Evolutionary conservation across 2,797 vertebrate genomes (phyloP).

Genomic region (Xenopus petersii): DNA sequence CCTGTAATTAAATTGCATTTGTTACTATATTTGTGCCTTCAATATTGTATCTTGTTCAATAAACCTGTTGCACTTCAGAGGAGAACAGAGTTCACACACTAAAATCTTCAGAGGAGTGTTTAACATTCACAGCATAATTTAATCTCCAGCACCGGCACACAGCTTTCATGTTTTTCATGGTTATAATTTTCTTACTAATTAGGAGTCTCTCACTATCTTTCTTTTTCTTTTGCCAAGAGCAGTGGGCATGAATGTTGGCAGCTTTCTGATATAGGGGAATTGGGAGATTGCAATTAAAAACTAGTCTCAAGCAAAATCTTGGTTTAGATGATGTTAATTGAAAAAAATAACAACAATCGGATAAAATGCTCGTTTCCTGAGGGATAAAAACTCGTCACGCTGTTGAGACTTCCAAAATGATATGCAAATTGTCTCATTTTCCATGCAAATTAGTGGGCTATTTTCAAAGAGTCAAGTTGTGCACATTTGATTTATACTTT

Average conservation of each 20-base stretch:
- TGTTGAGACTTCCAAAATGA: neutral
- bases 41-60: too few species aligned
- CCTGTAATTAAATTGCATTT: too few species aligned
- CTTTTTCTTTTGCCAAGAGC: slow-evolving; percentile 14
- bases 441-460: slow-evolving; percentile 22
- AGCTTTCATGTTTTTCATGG: slow-evolving; percentile 12
- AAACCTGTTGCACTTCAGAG: too few species aligned
- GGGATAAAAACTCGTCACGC: slow-evolving; percentile 10
- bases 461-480: slow-evolving; percentile 21
- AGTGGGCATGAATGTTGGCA: slow-evolving; percentile 12
- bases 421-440: slow-evolving; percentile 29
- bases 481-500: slow-evolving; percentile 21
- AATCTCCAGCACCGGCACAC: neutral
- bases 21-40: too few species aligned
- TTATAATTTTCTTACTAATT: slow-evolving; percentile 27
- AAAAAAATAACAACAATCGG: slow-evolving; percentile 26
- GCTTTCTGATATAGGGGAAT: slow-evolving; percentile 18
- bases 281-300: slow-evolving; percentile 29
- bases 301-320: slow-evolving; percentile 7
- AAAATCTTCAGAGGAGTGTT: neutral
- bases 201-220: slow-evolving; percentile 14
- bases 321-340: slow-evolving; percentile 32
- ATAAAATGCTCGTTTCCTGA: slow-evolving; percentile 12
- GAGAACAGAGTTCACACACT: too few species aligned
- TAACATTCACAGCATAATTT: slow-evolving; percentile 20